phyloP scores from a whole-genome alignment of 1,140 invertebrate genomes.

The Cotesia typhae region DNA sequence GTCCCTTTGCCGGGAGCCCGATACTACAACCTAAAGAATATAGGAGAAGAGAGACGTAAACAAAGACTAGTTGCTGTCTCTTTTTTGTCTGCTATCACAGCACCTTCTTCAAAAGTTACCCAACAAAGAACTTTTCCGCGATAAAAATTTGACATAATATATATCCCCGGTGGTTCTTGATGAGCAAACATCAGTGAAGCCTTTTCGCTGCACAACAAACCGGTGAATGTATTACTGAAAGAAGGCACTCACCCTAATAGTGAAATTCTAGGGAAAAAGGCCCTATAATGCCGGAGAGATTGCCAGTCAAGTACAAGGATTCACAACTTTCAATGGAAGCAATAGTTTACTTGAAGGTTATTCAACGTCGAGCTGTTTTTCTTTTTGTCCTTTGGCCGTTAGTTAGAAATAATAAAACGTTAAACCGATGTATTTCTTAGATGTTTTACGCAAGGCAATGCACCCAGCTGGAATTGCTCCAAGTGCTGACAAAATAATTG shows the following conservation, averaged over 20 bases:
- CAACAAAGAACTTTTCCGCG: conserved; percentile 10
- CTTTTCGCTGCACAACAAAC: neutral
- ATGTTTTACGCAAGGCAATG: conserved; percentile 11
- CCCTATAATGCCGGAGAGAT: too few species aligned
- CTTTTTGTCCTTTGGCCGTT: too few species aligned
- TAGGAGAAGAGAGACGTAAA: conserved; percentile 11
- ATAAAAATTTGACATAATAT: conserved; percentile 17
- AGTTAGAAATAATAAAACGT: neutral
- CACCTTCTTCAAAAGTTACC: conserved; percentile 8
- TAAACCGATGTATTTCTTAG: conserved; percentile 6
- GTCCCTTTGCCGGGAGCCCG: neutral
- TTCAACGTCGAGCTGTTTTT: neutral
- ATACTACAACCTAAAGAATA: too few species aligned
- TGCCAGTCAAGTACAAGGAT: too few species aligned
- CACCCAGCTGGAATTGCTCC: conserved; percentile 28
- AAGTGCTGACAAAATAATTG: conserved; percentile 32
- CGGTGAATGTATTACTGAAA: too few species aligned
- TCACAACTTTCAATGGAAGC: neutral
- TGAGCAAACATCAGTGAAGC: conserved; percentile 1
- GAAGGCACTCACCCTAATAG: too few species aligned
- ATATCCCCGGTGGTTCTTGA: neutral
- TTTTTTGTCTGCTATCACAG: conserved; percentile 10
- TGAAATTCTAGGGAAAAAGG: too few species aligned
- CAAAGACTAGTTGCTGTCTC: conserved; percentile 15
- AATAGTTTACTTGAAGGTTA: neutral